Evolutionary conservation across 2,888 invertebrate species (phyloP), one percentile per base, ranked within the genome.

Genomic region (Diadegma fenestrale): DNA sequence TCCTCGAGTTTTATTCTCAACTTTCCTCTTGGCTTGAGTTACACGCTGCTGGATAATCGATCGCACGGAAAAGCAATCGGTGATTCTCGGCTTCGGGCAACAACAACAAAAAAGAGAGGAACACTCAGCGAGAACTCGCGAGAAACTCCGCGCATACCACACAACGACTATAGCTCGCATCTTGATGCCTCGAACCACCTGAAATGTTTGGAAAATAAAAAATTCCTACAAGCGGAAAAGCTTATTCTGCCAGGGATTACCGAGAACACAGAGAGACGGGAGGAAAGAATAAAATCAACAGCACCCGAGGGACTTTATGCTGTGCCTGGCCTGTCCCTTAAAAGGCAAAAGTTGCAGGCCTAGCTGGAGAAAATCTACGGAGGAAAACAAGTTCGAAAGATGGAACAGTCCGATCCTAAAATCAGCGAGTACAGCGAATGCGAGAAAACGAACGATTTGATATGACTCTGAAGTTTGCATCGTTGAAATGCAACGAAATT

Each of bases 261-360:
- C 69, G 69, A 12, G 72, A 63, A 61, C 30, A 12, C n/a, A 10
- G 54, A 73, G 72, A 68, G 37, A 78, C 37, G 37, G 10, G 5
- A 37, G 37, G 10, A 14, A 41, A 54, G 30, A 64, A 80, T 80
- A 48, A 76, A 71, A 54, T 64, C 45, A 80, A 84, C 63, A 80
- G 76, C 80, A 80, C 84, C 84, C 80, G 19, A 76, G 76, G 84
- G 84, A 84, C 69, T 17, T n/a, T 75, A 61, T 41, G 41, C 61
- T 68, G 48, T 69, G 33, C 63, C 30, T n/a, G 30, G 33, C 30
- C 45, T 17, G n/a, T 45, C 45, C 33, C n/a, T n/a, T 75, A 63
- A 48, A 75, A 63, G 75, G 75, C 4, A 17, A 19, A 14, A 14
- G 51, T 14, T 71, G n/a, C 17, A 69, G 71, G n/a, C 51, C 51